Evolutionary conservation across 1,140 invertebrate genomes (phyloP).

Genomic region (Heliconius hermathena): DNA sequence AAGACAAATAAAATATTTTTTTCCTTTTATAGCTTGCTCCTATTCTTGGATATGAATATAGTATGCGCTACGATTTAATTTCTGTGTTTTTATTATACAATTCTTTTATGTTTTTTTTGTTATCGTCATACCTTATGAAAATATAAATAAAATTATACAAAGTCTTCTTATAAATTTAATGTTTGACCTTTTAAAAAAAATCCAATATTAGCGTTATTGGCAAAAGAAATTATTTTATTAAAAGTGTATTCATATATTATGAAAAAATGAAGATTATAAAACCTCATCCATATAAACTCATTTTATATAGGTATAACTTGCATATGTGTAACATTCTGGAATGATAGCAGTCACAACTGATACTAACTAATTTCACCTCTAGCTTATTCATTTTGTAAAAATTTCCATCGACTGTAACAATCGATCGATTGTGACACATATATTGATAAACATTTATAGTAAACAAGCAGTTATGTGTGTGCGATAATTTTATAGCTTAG

Average conservation of each 20-base stretch:
- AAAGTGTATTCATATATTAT: no score
- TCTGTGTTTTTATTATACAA: not conserved
- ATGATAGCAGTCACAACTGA: not conserved
- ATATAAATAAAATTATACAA: not conserved
- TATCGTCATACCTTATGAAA: not conserved
- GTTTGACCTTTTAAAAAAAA: not conserved
- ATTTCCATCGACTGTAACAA: not conserved
- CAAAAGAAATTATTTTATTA: no score
- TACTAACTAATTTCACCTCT: not conserved
- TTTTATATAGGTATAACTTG: no score
- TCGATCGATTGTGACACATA: not conserved
- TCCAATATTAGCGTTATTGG: not conserved
- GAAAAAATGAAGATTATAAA: not conserved
- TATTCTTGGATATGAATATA: not conserved
- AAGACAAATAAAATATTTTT: slow-evolving; percentile 6
- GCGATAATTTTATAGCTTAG: not conserved
- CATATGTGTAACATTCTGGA: no score
- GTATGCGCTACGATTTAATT: not conserved
- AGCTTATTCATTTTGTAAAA: not conserved
- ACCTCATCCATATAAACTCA: not conserved
- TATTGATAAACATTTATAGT: not conserved
- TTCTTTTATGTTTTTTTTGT: not conserved
- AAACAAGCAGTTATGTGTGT: slow-evolving; percentile 1
- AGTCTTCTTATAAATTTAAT: not conserved
- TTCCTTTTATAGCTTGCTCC: not conserved